Conservation (phyloP, 2,113 vertebrate genomes). For the Pterocles gutturalis region DNA sequence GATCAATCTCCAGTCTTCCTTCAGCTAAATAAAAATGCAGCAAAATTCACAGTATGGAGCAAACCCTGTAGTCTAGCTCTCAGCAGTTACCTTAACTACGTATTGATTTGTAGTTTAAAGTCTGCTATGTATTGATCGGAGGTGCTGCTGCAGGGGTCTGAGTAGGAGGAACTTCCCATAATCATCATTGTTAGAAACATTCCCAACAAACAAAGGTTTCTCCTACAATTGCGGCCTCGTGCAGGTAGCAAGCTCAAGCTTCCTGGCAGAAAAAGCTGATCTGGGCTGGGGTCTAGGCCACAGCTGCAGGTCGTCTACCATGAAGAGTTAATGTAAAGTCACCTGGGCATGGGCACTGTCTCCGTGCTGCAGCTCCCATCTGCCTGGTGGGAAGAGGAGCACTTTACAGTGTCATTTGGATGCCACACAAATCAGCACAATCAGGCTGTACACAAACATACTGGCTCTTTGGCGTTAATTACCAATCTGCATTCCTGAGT, state of each 20-base stretch:
- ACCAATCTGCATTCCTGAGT: neutral
- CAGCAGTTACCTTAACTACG: neutral
- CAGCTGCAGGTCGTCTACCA: neutral
- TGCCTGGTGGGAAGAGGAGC: neutral
- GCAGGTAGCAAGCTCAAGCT: neutral
- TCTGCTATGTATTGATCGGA: neutral
- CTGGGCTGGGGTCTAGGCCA: neutral
- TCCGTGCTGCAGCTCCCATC: neutral
- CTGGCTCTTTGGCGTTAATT: neutral
- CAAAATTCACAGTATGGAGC: neutral
- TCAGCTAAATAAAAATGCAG: neutral
- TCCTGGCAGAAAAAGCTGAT: neutral
- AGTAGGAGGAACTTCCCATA: neutral
- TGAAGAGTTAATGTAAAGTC: neutral
- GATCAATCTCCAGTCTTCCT: neutral
- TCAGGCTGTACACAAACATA: neutral
- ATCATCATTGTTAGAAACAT: neutral
- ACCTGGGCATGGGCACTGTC: neutral
- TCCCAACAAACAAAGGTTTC: neutral
- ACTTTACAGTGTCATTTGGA: neutral
- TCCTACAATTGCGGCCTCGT: neutral
- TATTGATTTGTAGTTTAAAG: neutral
- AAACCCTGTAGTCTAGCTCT: neutral
- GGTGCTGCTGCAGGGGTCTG: neutral
- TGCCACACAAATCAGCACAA: rapidly evolving